Evolutionary conservation across 2,113 vertebrate species (phyloP).

Genomic region (Polypterus senegalus): DNA sequence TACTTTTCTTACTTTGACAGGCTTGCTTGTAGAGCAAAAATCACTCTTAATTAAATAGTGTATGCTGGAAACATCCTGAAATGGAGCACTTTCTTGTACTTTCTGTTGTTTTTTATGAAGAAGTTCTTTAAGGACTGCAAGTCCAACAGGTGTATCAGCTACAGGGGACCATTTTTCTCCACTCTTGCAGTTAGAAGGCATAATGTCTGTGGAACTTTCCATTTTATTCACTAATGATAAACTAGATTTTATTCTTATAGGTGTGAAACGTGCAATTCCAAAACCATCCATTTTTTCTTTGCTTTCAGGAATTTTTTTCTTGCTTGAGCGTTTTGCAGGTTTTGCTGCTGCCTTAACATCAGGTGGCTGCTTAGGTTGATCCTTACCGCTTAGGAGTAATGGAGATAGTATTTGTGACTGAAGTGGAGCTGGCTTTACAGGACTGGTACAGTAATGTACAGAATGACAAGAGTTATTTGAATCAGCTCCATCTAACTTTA

Average conservation of each 20-base stretch:
- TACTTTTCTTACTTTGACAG: constrained; percentile 48
- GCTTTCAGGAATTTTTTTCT: constrained; percentile 51
- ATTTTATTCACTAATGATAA: constrained; percentile 11
- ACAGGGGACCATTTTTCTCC: constrained; percentile 40
- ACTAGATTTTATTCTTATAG: constrained; percentile 42
- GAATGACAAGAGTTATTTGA: constrained; percentile 7
- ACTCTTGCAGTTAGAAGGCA: constrained; percentile 34
- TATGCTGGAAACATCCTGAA: constrained; percentile 33
- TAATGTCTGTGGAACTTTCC: constrained; percentile 5
- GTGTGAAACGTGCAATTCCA: constrained; percentile 45
- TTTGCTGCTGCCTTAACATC: constrained; percentile 17
- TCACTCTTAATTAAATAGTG: constrained; percentile 36
- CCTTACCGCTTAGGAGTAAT: constrained; percentile 12
- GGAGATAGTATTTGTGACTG: constrained; percentile 26
- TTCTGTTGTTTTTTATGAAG: constrained; percentile 79
- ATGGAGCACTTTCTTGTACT: constrained; percentile 38
- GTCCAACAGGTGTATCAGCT: constrained; percentile 65
- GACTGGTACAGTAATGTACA: constrained; percentile 2
- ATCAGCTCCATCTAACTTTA: constrained; percentile 15
- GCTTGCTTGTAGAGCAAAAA: constrained; percentile 41
- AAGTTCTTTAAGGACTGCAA: constrained; percentile 83
- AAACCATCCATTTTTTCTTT: constrained; percentile 56
- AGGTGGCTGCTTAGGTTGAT: constrained; percentile 10
- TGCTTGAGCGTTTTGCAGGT: constrained; percentile 52
- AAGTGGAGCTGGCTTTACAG: constrained; percentile 28